A percentile compares a stretch with the other conserved stretches of the same genome.
Evolutionary conservation across 2,113 vertebrate genomes (phyloP).

Genomic region (Gopherus evgoodei): DNA sequence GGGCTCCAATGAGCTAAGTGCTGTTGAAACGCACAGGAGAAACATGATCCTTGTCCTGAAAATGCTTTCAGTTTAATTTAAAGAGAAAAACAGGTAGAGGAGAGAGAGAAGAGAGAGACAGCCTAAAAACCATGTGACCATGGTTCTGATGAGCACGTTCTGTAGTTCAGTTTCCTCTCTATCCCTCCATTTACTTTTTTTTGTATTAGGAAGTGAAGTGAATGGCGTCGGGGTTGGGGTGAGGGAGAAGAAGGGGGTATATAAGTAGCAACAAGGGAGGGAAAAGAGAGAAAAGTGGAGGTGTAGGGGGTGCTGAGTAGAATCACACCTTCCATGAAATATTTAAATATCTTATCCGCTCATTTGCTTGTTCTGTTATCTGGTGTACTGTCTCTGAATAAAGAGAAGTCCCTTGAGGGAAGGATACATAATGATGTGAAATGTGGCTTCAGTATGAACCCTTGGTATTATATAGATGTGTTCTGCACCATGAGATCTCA

Average conservation of each 20-base stretch:
- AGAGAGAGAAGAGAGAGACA: background rate
- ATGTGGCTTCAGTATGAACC: background rate
- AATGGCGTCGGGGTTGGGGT: background rate
- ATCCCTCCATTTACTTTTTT: background rate
- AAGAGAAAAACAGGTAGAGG: background rate
- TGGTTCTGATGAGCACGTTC: background rate
- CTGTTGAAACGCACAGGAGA: background rate
- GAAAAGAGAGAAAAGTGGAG: background rate
- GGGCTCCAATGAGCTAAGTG: background rate
- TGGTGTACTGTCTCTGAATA: background rate
- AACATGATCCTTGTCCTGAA: background rate
- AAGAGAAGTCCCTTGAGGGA: background rate
- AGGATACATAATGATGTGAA: background rate
- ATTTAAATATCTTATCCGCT: background rate
- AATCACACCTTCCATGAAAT: background rate
- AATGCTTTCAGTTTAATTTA: background rate
- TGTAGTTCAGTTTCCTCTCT: background rate
- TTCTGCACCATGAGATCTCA: background rate
- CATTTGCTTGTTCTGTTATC: fast-evolving
- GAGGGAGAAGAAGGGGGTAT: background rate
- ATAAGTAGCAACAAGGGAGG: background rate
- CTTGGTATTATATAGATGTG: background rate
- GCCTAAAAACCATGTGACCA: background rate
- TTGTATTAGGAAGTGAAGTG: background rate
- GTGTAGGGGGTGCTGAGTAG: background rate